These are phyloP conservation scores for Callitettix versicolor DNA, from an alignment of 1,140 invertebrate species.

Conservation along the genomic window DNA sequence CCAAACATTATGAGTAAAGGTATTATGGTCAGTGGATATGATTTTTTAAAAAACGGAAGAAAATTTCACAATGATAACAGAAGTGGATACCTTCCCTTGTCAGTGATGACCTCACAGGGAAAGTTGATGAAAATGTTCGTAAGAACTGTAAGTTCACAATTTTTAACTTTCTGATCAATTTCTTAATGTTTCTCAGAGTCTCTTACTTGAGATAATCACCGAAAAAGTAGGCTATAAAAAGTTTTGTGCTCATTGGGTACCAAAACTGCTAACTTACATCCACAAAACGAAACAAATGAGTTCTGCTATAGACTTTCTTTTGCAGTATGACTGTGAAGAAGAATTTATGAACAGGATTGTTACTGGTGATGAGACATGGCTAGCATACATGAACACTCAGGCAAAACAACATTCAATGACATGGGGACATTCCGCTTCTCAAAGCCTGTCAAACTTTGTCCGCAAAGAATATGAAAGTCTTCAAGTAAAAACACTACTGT, in stretches of 20 bases:
- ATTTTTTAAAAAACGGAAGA: neutral
- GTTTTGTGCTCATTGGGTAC: no score
- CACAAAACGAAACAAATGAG: neutral
- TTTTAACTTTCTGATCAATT: neutral
- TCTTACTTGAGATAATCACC: neutral
- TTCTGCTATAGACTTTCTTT: no score
- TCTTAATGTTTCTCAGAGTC: neutral
- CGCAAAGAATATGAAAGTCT: neutral
- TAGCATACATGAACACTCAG: constrained; percentile 14
- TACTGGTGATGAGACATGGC: constrained; percentile 23
- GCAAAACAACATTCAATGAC: constrained; percentile 8
- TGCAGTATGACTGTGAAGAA: constrained; percentile 15
- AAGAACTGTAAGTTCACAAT: neutral
- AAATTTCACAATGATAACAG: neutral
- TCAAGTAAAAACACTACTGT: neutral
- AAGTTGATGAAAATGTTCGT: neutral
- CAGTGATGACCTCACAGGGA: neutral
- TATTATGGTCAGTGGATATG: no score
- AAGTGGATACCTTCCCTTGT: constrained; percentile 1
- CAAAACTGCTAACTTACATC: neutral
- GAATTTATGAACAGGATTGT: constrained; percentile 21
- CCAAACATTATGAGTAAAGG: no score
- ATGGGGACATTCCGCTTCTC: constrained; percentile 4
- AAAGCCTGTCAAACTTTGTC: neutral
- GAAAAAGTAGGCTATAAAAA: neutral